Evolutionary conservation across 1,140 invertebrate genomes (phyloP).

Genomic region (Nasonia longicornis): DNA sequence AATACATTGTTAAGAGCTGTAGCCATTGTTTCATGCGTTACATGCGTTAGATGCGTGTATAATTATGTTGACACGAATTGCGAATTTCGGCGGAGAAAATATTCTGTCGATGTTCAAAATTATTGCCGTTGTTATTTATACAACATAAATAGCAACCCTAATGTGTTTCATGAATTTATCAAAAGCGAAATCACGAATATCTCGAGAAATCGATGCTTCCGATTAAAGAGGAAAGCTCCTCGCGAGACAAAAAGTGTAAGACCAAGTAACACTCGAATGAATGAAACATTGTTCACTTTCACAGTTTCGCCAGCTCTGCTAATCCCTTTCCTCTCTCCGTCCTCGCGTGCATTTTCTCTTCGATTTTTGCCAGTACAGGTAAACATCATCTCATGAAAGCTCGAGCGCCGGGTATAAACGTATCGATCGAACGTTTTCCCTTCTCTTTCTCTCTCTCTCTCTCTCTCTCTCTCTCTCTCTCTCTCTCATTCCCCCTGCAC

Average conservation of each 20-base stretch:
- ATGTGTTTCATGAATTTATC: no score
- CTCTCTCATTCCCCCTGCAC: not conserved
- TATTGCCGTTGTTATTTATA: no score
- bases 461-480: not conserved
- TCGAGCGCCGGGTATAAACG: not conserved
- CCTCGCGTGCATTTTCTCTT: conserved; percentile 8
- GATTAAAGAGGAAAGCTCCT: no score
- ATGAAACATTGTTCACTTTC: not conserved
- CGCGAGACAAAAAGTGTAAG: no score
- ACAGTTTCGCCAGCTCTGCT: not conserved
- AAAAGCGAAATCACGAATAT: no score
- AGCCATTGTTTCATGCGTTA: not conserved
- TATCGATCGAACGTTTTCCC: not conserved
- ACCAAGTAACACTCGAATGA: not conserved
- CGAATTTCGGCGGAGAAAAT: no score
- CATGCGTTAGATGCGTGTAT: not conserved
- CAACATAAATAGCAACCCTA: no score
- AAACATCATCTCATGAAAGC: not conserved
- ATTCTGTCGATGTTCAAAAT: no score
- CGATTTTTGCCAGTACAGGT: conserved; percentile 2
- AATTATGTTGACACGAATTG: not conserved
- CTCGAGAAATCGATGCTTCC: no score
- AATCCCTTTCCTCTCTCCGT: not conserved
- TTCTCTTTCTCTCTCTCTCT: not conserved
- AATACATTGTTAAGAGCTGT: not conserved